phyloP scores from a whole-genome alignment of 2,797 vertebrate species.

The Mallotus villosus region DNA sequence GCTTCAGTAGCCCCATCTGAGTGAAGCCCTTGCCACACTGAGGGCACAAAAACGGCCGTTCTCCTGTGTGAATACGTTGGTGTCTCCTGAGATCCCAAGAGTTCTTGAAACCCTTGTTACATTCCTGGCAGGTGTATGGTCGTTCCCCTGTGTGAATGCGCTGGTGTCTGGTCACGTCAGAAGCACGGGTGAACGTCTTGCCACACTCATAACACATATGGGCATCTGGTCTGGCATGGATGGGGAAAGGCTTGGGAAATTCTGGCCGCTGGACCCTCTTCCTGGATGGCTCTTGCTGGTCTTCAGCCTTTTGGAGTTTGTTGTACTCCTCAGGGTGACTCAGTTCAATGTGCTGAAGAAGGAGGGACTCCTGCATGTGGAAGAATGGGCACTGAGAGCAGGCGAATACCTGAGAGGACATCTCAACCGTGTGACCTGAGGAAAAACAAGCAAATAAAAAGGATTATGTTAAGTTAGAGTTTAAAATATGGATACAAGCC shows the following conservation, averaged over 20 bases:
- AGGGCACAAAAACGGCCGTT: conserved; percentile 60
- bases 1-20: conserved; percentile 60
- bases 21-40: conserved; percentile 63
- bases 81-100: conserved; percentile 64
- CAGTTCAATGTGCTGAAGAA: conserved; percentile 60
- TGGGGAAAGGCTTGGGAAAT: conserved; percentile 66
- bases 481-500: too few species aligned
- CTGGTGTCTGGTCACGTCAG: conserved; percentile 61
- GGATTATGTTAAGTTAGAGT: too few species aligned
- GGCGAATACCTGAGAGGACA: conserved; percentile 65
- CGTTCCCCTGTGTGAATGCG: conserved; percentile 61
- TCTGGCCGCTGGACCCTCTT: conserved; percentile 29
- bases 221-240: conserved; percentile 51
- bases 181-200: conserved; percentile 56
- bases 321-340: conserved; percentile 55
- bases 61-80: conserved; percentile 60
- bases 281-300: conserved; percentile 10
- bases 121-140: conserved; percentile 53
- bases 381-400: conserved; percentile 65
- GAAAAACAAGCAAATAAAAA: conserved; percentile 1
- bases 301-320: conserved; percentile 40
- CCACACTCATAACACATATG: conserved; percentile 58
- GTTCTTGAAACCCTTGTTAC: conserved; percentile 61
- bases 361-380: conserved; percentile 65
- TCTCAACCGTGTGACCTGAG: conserved; percentile 57